phyloP scores from a whole-genome alignment of 1,140 invertebrate genomes.

The Eulimnadia texana region DNA sequence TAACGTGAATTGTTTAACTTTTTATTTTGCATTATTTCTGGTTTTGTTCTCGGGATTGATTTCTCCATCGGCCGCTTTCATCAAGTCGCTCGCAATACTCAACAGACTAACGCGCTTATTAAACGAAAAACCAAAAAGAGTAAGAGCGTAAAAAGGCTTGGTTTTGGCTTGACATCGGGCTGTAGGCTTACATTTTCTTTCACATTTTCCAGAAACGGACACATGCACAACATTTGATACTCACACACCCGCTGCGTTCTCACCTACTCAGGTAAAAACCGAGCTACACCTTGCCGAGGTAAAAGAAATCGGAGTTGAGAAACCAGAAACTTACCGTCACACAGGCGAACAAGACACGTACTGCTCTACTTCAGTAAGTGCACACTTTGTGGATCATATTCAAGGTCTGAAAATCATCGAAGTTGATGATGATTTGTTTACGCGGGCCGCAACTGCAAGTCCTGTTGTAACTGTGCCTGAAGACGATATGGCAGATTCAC shows the following conservation, averaged over 20 bases:
- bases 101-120: no score
- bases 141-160: background rate
- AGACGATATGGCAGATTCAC: background rate
- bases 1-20: no score
- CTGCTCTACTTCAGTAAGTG: no score
- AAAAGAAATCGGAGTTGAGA: background rate
- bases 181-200: background rate
- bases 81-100: no score
- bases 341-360: no score
- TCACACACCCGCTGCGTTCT: background rate
- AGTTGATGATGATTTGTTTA: background rate
- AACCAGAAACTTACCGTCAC: conserved; percentile 1
- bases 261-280: background rate
- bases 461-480: conserved; percentile 8
- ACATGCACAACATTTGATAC: background rate
- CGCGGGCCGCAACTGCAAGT: background rate
- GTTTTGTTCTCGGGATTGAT: no score
- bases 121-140: no score
- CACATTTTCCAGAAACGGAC: background rate
- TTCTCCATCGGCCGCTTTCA: no score
- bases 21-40: no score
- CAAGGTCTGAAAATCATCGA: conserved; percentile 1
- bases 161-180: background rate
- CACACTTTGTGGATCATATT: no score
- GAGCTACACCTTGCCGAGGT: background rate